A percentile compares a stretch with the other conserved stretches of the same genome.
These are phyloP conservation scores for Andrena cerasifolii DNA, from an alignment of 1,140 invertebrate genomes.

Conservation along the genomic window DNA sequence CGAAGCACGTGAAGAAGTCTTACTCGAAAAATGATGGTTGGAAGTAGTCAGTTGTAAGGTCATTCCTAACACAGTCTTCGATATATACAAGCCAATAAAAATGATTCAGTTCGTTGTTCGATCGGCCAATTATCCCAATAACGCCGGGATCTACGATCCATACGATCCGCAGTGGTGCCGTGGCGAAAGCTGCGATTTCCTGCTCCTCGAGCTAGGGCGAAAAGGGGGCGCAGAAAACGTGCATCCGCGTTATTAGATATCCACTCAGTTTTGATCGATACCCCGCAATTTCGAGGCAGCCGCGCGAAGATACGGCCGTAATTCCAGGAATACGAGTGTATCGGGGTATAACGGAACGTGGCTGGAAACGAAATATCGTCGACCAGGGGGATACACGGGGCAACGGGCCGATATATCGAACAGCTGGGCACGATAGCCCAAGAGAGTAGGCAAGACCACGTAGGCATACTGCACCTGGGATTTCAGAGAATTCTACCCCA, in stretches of 20 bases:
- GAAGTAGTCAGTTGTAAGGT: neutral
- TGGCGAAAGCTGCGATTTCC: neutral
- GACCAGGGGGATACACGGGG: neutral
- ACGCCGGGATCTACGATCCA: neutral
- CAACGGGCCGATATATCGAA: conserved; percentile 26
- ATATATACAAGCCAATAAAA: neutral
- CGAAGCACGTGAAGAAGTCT: no score
- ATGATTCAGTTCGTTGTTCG: neutral
- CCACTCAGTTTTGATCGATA: conserved; percentile 47
- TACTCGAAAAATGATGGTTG: no score
- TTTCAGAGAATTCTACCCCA: neutral
- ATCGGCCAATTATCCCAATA: conserved; percentile 12
- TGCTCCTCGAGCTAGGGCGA: neutral
- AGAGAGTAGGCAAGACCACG: neutral
- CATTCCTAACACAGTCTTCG: neutral
- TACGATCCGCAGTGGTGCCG: neutral
- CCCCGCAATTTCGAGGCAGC: conserved; percentile 41
- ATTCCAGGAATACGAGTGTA: conserved; percentile 52
- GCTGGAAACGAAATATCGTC: conserved; percentile 44
- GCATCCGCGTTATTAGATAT: conserved; percentile 46
- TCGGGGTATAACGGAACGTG: conserved; percentile 40
- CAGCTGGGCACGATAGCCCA: conserved; percentile 20
- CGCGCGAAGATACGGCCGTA: conserved; percentile 32
- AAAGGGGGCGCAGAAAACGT: conserved; percentile 15
- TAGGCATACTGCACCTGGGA: conserved; percentile 32